Evolutionary conservation across 2,888 invertebrate genomes (phyloP).

Genomic region (Heterodera filipjevi): DNA sequence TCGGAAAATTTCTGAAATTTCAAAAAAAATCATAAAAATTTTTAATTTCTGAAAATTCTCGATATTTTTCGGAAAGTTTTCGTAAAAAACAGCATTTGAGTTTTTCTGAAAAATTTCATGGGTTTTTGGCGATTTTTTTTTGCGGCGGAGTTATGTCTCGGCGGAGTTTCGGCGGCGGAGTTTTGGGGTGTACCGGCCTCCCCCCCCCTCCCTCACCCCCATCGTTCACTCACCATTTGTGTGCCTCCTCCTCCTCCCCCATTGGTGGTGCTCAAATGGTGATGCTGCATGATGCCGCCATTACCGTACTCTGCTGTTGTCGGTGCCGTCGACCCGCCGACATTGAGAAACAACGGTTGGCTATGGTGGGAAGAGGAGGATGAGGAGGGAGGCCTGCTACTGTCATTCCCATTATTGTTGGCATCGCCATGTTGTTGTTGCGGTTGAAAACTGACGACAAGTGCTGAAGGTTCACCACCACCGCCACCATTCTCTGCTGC

Average conservation of each 20-base stretch:
- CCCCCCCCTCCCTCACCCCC: background rate
- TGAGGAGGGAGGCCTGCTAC: background rate
- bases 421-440: background rate
- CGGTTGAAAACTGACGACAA: background rate
- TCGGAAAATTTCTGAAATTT: no score
- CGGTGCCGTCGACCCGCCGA: background rate
- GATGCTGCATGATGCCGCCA: conserved; percentile 17
- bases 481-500: conserved; percentile 16
- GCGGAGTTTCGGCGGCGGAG: background rate
- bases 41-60: no score
- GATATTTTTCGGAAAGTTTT: no score
- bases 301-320: background rate
- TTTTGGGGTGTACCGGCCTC: no score
- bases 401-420: background rate
- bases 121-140: no score
- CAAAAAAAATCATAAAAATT: no score
- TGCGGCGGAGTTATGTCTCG: no score
- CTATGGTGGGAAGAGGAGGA: background rate
- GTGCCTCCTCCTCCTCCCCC: background rate
- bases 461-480: background rate
- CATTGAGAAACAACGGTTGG: background rate
- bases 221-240: conserved; percentile 21
- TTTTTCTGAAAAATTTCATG: no score
- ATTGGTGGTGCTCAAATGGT: conserved; percentile 1
- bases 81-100: no score